Conservation (phyloP, 1,140 invertebrate species). For the Rhagoletis pomonella region DNA sequence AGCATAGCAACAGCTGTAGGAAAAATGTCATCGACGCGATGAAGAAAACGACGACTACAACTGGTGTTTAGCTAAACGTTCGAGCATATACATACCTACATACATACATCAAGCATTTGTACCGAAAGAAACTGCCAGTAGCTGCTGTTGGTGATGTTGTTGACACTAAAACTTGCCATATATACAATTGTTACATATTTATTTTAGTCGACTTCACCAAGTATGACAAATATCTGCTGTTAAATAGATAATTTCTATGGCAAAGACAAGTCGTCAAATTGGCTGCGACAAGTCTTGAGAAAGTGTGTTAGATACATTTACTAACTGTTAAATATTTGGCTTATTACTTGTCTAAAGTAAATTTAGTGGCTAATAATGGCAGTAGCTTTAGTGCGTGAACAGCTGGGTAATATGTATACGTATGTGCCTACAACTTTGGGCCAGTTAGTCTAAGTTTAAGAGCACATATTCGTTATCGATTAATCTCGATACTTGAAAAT, state of each 20-base stretch:
- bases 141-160: slow-evolving; percentile 1
- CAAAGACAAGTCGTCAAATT: background rate
- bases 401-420: too few species aligned
- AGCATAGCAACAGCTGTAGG: background rate
- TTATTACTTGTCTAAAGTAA: too few species aligned
- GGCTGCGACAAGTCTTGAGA: background rate
- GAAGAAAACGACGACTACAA: background rate
- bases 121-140: background rate
- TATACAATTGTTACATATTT: slow-evolving; percentile 46
- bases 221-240: slow-evolving; percentile 32
- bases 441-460: too few species aligned
- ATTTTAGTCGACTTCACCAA: slow-evolving; percentile 24
- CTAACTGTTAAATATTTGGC: background rate
- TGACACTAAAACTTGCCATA: slow-evolving; percentile 11
- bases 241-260: background rate
- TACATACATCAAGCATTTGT: background rate
- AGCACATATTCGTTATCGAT: too few species aligned
- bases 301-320: background rate
- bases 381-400: too few species aligned
- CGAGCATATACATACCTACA: background rate
- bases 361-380: too few species aligned
- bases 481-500: too few species aligned
- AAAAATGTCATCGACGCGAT: background rate
- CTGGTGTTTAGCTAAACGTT: background rate
- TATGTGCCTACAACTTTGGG: too few species aligned